Percentiles rank a stretch among this genome's conserved stretches.
These are phyloP conservation scores for Megaceryle torquata DNA, from an alignment of 2,113 vertebrate genomes.

Conservation along the genomic window DNA sequence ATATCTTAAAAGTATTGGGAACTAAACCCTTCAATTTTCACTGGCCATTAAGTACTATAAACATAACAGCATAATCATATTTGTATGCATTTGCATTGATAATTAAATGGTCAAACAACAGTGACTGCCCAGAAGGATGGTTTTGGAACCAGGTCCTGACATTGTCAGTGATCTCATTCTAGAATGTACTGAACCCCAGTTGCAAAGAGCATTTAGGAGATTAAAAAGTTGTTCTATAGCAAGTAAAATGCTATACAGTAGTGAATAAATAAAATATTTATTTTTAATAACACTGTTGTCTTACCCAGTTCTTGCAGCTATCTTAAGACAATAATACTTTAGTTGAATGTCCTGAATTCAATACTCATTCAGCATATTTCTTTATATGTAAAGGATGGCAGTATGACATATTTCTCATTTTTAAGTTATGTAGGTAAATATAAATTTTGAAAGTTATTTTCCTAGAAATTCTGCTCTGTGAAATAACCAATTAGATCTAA, in stretches of 20 bases:
- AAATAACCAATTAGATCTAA: neutral
- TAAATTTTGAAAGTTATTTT: neutral
- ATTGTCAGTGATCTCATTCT: neutral
- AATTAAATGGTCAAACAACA: neutral
- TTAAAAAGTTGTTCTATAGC: neutral
- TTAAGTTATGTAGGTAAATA: neutral
- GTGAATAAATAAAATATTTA: neutral
- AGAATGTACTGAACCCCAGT: neutral
- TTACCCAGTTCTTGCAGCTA: neutral
- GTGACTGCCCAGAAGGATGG: neutral
- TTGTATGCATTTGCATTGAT: neutral
- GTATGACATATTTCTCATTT: neutral
- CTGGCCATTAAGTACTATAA: neutral
- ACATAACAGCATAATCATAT: neutral
- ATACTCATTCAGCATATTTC: neutral
- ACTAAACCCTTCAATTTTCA: neutral
- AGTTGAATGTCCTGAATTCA: neutral
- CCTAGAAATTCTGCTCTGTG: neutral
- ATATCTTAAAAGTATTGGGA: neutral
- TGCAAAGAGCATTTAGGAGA: neutral
- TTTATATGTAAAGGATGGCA: neutral
- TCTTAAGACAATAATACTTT: neutral
- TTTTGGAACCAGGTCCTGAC: neutral
- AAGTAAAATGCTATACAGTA: neutral
- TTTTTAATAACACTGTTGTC: neutral